Evolutionary conservation across 2,113 vertebrate genomes (phyloP), one percentile per base, ranked within the genome.

Genomic region (Erinaceus europaeus): DNA sequence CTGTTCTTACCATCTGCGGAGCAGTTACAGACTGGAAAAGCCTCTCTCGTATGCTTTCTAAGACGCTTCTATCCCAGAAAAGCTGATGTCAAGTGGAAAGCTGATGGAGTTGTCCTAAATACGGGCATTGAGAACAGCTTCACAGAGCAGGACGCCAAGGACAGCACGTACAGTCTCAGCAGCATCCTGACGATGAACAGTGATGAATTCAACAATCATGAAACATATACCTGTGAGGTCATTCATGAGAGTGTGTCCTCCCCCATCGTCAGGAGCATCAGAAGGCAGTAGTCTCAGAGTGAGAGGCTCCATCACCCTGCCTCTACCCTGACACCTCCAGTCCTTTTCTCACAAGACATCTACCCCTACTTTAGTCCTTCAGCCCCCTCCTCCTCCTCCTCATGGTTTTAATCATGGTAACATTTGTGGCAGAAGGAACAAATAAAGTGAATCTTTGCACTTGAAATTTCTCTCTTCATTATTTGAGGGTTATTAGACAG

Each of bases 131-230:
- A 15, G 34, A 21, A 44, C 0, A 96, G 92, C n/a, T 0, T 18
- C 4, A 68, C 80, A 0, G 55, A 89, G 0, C 94, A 92, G 82
- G 74, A 91, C 34, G 25, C 42, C 85, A 50, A 48, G 1, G 90
- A 97, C 48, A 91, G 0, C 50, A 96, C 95, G 17, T 97, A 95
- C 84, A 96, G 94, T 57, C 18, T 93, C 84, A 96, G 93, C 88
- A 97, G 96, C 75, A 90, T 42, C 21, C 75, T 96, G 48, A 46
- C 65, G 0, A 8, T 96, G 29, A 0, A 62, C 34, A 36, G 2
- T 0, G 0, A 6, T 0, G 7, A 89, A 0, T 97, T 86, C 46
- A 9, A 59, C 0, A 12, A 0, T 0, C 73, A 93, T 6, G 3
- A 12, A 0, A 0, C 0, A 0, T 95, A 20, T 1, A 0, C 4